phyloP scores from a whole-genome alignment of 2,888 invertebrate species.

The Cryptops parisi region DNA sequence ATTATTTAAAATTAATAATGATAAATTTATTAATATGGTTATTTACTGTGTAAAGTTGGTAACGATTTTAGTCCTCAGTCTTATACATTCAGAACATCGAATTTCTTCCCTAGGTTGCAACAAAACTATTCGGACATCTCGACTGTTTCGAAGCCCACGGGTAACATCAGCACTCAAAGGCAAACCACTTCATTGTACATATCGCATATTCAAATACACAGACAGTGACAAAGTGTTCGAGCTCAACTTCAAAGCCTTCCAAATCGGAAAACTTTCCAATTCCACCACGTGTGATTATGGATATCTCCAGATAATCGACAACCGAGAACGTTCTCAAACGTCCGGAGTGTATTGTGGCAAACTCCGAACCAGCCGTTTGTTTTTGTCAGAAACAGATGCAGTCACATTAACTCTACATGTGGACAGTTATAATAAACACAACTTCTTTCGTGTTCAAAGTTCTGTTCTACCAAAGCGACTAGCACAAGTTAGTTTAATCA shows the following conservation, averaged over 20 bases:
- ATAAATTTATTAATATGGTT: too few species aligned
- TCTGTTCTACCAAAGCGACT: conserved; percentile 16
- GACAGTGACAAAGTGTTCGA: conserved; percentile 17
- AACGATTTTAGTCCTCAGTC: too few species aligned
- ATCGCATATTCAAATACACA: conserved; percentile 15
- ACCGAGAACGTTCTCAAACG: not conserved
- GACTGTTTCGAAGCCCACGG: conserved; percentile 16
- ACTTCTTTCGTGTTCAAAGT: conserved; percentile 14
- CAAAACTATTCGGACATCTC: conserved; percentile 19
- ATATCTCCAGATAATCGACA: conserved; percentile 18
- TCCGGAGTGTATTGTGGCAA: conserved; percentile 19
- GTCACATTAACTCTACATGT: conserved; percentile 16
- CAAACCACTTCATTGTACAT: conserved; percentile 16
- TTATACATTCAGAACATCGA: too few species aligned
- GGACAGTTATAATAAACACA: conserved; percentile 12
- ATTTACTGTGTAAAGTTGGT: too few species aligned
- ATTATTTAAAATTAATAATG: too few species aligned
- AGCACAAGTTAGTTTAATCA: conserved; percentile 6
- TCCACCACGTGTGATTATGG: conserved; percentile 14
- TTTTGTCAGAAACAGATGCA: conserved; percentile 15
- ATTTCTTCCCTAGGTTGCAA: conserved; percentile 18
- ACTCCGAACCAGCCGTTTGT: conserved; percentile 14
- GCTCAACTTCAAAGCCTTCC: conserved; percentile 17
- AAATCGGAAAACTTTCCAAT: conserved; percentile 15
- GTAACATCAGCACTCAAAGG: conserved; percentile 13